phyloP scores from a whole-genome alignment of 2,888 invertebrate genomes.

The Diaprepes abbreviatus region DNA sequence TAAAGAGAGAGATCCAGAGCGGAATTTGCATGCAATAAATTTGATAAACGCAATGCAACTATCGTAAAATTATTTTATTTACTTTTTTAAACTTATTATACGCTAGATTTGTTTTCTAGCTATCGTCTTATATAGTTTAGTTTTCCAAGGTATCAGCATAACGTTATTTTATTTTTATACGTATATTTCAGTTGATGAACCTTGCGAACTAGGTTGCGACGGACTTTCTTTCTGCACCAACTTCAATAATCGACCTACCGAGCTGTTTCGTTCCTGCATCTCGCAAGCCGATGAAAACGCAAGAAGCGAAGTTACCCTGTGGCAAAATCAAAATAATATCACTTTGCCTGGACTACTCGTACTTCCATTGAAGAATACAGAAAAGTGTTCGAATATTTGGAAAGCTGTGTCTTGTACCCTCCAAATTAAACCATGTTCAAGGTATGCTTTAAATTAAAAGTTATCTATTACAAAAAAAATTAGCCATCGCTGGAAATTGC shows the following conservation, averaged over 20 bases:
- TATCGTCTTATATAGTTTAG: too few species aligned
- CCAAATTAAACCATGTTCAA: slow-evolving; percentile 90
- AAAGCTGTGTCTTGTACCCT: slow-evolving; percentile 90
- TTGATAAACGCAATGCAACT: too few species aligned
- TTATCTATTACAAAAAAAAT: too few species aligned
- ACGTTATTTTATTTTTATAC: too few species aligned
- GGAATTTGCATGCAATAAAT: too few species aligned
- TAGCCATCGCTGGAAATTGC: too few species aligned
- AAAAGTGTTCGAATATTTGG: slow-evolving; percentile 87
- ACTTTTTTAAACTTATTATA: too few species aligned
- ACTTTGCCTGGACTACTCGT: slow-evolving; percentile 73
- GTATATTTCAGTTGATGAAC: slow-evolving; percentile 83
- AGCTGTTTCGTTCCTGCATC: slow-evolving; percentile 88
- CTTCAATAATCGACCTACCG: slow-evolving; percentile 89
- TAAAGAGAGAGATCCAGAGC: too few species aligned
- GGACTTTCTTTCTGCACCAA: slow-evolving; percentile 90
- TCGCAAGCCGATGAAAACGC: slow-evolving; percentile 86
- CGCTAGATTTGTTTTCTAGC: too few species aligned
- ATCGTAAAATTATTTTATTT: too few species aligned
- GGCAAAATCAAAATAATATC: slow-evolving; percentile 76
- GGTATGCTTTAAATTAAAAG: too few species aligned
- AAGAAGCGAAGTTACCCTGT: slow-evolving; percentile 80
- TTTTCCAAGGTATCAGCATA: too few species aligned
- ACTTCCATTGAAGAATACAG: slow-evolving; percentile 81
- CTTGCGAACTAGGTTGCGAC: slow-evolving; percentile 91